phyloP scores from a whole-genome alignment of 2,113 vertebrate genomes.

The Leucopternis melanops region DNA sequence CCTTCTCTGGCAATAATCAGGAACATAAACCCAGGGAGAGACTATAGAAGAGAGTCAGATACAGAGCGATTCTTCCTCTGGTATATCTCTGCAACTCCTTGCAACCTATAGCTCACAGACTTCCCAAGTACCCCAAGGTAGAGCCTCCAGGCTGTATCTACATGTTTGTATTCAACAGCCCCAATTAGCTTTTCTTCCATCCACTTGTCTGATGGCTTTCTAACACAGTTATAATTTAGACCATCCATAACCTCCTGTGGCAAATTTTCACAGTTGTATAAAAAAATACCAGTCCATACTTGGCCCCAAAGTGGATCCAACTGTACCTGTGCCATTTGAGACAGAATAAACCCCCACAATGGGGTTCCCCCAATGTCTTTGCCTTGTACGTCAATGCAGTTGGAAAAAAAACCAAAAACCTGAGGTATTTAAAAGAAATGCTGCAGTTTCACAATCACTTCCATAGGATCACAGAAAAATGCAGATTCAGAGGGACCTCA shows the following conservation, averaged over 20 bases:
- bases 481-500: neutral
- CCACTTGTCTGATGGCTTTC: neutral
- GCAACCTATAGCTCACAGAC: neutral
- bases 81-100: neutral
- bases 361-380: neutral
- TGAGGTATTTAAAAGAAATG: neutral
- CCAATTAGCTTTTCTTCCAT: neutral
- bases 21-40: neutral
- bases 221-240: neutral
- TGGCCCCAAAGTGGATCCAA: neutral
- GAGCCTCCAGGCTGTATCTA: neutral
- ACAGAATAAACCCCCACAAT: neutral
- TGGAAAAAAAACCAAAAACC: neutral
- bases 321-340: fast-evolving
- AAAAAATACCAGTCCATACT: neutral
- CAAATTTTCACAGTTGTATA: neutral
- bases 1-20: neutral
- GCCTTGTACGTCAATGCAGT: neutral
- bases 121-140: neutral
- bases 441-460: neutral
- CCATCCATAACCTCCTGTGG: neutral
- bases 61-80: neutral
- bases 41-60: neutral
- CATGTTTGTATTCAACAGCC: neutral
- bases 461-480: neutral